phyloP scores from a whole-genome alignment of 2,113 vertebrate genomes.

The Numida meleagris region DNA sequence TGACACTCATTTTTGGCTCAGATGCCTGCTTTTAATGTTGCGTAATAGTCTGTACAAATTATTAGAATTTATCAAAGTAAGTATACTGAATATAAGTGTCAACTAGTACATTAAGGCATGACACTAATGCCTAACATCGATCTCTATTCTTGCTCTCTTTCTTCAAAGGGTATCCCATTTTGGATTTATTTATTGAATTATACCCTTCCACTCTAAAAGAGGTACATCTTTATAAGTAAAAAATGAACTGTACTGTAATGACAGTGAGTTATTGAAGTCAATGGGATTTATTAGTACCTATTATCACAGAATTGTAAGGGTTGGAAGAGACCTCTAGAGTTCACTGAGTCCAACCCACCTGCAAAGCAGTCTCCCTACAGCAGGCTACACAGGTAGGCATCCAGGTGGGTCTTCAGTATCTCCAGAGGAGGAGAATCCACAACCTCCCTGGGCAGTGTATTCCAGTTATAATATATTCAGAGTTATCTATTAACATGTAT shows the following conservation, averaged over 20 bases:
- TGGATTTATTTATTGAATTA: neutral
- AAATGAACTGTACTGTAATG: neutral
- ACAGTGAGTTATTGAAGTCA: neutral
- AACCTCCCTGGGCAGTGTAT: no score
- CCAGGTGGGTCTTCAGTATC: no score
- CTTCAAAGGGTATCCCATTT: neutral
- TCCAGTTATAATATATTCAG: neutral
- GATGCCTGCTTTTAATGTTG: neutral
- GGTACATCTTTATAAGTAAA: neutral
- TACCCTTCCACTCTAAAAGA: neutral
- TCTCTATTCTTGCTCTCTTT: neutral
- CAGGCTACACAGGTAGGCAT: no score
- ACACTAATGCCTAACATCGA: neutral
- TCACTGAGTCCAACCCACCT: no score
- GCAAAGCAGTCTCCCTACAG: no score
- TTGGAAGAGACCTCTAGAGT: no score
- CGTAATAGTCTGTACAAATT: neutral
- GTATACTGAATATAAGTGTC: no score
- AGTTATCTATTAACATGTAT: neutral
- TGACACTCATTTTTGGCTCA: neutral
- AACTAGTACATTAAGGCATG: neutral
- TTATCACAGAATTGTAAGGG: no score
- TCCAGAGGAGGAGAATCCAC: no score
- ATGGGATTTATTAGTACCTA: neutral
- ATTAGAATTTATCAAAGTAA: no score